Evolutionary conservation across 2,888 invertebrate genomes (phyloP).

Genomic region (Octonoba sinensis): DNA sequence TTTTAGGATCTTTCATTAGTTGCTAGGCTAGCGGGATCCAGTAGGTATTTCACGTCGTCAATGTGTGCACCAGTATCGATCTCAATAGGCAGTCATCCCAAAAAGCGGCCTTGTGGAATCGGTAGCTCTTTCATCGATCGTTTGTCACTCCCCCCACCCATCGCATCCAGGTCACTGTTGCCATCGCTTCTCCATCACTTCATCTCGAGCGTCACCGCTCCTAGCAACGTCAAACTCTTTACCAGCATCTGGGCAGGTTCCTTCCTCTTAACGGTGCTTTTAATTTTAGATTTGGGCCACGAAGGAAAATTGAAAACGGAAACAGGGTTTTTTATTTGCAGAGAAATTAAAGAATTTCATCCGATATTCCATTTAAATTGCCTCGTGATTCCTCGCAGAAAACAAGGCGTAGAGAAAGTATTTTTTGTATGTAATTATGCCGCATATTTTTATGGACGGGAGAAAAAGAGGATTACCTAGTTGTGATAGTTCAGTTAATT

Average conservation of each 20-base stretch:
- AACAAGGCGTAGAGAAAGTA: too few species aligned
- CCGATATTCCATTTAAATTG: too few species aligned
- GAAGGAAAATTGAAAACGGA: background rate
- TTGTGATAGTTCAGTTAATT: too few species aligned
- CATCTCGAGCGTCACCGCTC: conserved; percentile 47
- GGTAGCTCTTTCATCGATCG: conserved; percentile 58
- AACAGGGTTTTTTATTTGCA: too few species aligned
- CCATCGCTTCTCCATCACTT: conserved; percentile 58
- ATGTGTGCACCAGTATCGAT: conserved; percentile 36
- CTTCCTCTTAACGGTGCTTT: background rate
- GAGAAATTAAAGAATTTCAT: too few species aligned
- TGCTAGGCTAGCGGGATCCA: conserved; percentile 21
- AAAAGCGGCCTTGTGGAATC: conserved; percentile 35
- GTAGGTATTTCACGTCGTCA: conserved; percentile 34
- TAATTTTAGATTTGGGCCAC: conserved; percentile 14
- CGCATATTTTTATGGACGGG: too few species aligned
- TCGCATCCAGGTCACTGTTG: conserved; percentile 44
- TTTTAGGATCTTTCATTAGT: conserved; percentile 48
- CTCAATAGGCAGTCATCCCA: conserved; percentile 41
- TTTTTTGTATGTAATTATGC: too few species aligned
- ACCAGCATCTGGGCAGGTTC: conserved; percentile 12
- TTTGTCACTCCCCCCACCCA: conserved; percentile 16
- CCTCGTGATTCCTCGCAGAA: too few species aligned
- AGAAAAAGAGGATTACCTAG: too few species aligned
- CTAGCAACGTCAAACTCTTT: conserved; percentile 17